Conservation (phyloP, 2,888 invertebrate genomes). For the Xylophagus ater region DNA sequence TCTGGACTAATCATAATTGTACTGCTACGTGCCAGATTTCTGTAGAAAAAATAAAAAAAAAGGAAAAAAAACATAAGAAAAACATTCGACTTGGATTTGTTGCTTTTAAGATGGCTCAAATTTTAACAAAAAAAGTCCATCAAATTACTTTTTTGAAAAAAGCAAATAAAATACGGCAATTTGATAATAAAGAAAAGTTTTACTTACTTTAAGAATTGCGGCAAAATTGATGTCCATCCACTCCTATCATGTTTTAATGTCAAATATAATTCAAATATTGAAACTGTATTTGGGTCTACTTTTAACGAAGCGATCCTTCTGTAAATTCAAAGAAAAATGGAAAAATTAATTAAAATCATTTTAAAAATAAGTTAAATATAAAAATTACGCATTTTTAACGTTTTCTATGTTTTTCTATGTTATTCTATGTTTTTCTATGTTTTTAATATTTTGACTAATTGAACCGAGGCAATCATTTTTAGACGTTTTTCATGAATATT, state of each 20-base stretch:
- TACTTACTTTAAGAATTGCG: conserved; percentile 83
- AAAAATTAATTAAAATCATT: too few relatives aligned
- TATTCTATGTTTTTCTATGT: too few relatives aligned
- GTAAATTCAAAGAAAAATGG: conserved; percentile 14
- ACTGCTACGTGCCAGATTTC: conserved; percentile 75
- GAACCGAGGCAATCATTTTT: too few relatives aligned
- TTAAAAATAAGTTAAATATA: too few relatives aligned
- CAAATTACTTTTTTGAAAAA: too few relatives aligned
- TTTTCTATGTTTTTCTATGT: too few relatives aligned
- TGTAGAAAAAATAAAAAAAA: conserved; percentile 35
- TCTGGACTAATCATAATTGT: conserved; percentile 82
- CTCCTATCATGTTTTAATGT: conserved; percentile 77
- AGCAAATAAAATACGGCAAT: conserved; percentile 3
- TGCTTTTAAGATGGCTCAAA: neutral
- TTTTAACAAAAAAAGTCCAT: neutral
- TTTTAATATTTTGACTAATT: too few relatives aligned
- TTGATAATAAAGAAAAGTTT: conserved; percentile 9
- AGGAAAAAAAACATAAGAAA: conserved; percentile 9
- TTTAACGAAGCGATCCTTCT: conserved; percentile 71
- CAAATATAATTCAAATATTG: conserved; percentile 82
- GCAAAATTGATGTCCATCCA: conserved; percentile 77
- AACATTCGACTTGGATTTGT: neutral
- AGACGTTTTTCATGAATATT: too few relatives aligned
- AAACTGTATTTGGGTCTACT: conserved; percentile 75
- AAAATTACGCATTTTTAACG: too few relatives aligned